Base-by-base conservation (phyloP, 2,113 vertebrate species). In the Equus przewalskii region DNA sequence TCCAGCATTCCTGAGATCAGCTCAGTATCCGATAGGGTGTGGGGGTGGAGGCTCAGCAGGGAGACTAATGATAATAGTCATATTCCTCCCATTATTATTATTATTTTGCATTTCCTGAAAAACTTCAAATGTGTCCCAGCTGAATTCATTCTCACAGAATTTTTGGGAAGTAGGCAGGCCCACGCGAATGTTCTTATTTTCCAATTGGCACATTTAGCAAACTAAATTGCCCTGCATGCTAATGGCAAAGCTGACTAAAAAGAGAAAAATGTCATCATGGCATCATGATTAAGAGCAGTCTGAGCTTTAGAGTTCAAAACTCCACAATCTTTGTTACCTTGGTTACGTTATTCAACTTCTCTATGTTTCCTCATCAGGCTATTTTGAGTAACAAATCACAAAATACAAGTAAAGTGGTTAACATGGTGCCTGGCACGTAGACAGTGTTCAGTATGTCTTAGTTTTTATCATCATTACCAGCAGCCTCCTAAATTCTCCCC, bases 61-160 rank as follows among this genome's bases (percentile, higher is more conserved):
- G 36, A 95, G 7, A 72, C 1, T 54, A 83, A 73, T 36, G n/a
- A 62, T 41, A 72, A 76, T 12, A 44, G n/a, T 89, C 41, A 49
- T 10, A 72, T 54, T 91, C 64, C 28, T 36, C 49, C 49, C 10
- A 9, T 41, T 19, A 16, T 65, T 97, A 41, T 21, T 46, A 78
- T 49, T 24, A 33, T 82, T 88, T 24, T 64, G 16, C 14, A 67
- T 46, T 86, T 93, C 14, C 58, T 91, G 51, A 87, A 96, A 84
- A 91, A n/a, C 12, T 67, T 69, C 21, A 88, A 90, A n/a, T 80
- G 41, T 64, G 41, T 22, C n/a, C n/a, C 44, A 22, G 49, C 36
- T 16, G 75, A 65, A 33, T 60, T 88, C 18, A 84, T 76, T 84
- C 13, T 87, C 33, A 84, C 7, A 41, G 24, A 92, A 46, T 36